Conservation (phyloP, 2,113 vertebrate genomes). For the Semnornis frantzii region DNA sequence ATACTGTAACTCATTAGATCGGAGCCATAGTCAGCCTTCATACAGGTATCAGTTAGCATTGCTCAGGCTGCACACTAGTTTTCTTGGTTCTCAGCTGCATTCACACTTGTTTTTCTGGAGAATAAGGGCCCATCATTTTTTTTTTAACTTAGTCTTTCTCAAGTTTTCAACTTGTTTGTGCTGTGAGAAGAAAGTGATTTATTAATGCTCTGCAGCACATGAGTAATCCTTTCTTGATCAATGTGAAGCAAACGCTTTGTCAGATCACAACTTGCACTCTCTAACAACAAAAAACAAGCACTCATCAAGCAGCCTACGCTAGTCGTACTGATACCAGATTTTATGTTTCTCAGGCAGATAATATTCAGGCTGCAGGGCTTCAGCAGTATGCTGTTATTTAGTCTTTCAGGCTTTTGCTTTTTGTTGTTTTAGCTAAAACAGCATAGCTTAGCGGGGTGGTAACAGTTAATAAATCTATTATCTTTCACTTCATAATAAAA, state of each 20-base stretch:
- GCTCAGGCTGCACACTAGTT: neutral
- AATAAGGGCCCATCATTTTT: neutral
- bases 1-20: neutral
- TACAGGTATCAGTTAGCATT: too few relatives aligned
- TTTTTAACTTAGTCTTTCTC: neutral
- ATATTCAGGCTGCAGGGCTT: neutral
- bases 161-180: neutral
- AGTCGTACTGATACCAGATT: neutral
- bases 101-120: neutral
- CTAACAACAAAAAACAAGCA: neutral
- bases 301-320: neutral
- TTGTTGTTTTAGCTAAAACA: neutral
- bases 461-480: neutral
- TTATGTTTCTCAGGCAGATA: neutral
- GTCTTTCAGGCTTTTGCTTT: neutral
- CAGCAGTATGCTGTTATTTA: neutral
- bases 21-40: neutral
- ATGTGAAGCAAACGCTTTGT: neutral
- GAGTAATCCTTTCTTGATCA: neutral
- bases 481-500: neutral
- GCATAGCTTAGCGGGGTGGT: neutral
- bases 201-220: neutral
- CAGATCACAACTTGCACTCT: neutral
- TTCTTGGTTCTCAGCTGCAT: neutral
- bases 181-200: neutral